phyloP scores from a whole-genome alignment of 2,888 invertebrate genomes.

The Muschampia plurimacula region DNA sequence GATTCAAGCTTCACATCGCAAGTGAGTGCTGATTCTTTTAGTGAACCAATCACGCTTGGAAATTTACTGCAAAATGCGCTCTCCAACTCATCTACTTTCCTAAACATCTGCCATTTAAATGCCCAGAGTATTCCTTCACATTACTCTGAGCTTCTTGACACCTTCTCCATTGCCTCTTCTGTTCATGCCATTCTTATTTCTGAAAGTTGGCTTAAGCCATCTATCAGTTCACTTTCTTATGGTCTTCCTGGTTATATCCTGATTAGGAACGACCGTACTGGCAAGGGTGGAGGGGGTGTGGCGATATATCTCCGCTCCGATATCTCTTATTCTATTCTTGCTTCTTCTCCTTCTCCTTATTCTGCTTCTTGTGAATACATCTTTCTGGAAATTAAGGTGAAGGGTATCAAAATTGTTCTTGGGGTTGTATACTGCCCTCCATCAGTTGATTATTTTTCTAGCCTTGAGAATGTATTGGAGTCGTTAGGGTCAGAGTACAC shows the following conservation, averaged over 20 bases:
- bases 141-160: neutral
- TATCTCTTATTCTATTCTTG: neutral
- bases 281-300: neutral
- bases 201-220: constrained; percentile 14
- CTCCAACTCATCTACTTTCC: neutral
- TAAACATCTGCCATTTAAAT: constrained; percentile 1
- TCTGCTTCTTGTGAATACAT: neutral
- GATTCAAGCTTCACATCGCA: neutral
- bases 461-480: neutral
- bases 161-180: neutral
- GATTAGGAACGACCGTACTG: neutral
- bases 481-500: neutral
- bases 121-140: constrained; percentile 7
- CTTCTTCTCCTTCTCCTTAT: neutral
- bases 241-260: neutral
- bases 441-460: constrained; percentile 11
- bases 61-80: neutral
- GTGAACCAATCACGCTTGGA: neutral
- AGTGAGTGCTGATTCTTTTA: neutral
- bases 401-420: neutral
- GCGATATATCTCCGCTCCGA: constrained; percentile 1
- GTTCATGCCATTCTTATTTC: constrained; percentile 9
- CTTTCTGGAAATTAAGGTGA: neutral
- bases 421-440: constrained; percentile 13
- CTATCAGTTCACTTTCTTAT: neutral